Percentiles rank a stretch among this genome's conserved stretches.
Evolutionary conservation across 35 echinoderm and acorn worm species (phyloP).

Genomic region (Stichopus chloronotus): DNA sequence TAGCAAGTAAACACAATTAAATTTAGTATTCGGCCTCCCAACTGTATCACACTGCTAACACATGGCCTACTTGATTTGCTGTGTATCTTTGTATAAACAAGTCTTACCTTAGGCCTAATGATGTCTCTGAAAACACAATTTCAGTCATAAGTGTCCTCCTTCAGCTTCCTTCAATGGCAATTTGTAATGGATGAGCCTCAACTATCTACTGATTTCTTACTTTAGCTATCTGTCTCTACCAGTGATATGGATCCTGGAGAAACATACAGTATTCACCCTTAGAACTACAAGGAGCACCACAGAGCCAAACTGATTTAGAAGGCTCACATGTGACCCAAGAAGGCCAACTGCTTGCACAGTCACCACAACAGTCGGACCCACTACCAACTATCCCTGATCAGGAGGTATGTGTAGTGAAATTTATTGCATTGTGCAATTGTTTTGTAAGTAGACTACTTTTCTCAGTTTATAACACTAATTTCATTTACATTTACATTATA

Average conservation of each 20-base stretch:
- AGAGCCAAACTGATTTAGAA: neutral
- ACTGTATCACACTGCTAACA: no score
- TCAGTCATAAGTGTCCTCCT: no score
- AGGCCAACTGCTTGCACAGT: no score
- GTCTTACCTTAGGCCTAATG: no score
- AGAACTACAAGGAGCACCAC: no score
- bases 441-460: neutral
- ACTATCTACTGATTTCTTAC: slow-evolving; percentile 17
- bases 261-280: neutral
- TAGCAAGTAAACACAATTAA: no score
- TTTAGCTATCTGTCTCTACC: neutral
- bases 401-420: slow-evolving; percentile 8
- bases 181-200: neutral
- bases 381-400: neutral
- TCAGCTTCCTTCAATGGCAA: no score
- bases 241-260: neutral
- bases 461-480: neutral
- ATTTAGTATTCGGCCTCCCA: no score
- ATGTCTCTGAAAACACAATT: no score
- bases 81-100: no score
- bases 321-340: no score
- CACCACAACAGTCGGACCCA: neutral
- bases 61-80: neutral
- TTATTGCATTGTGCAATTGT: neutral
- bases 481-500: neutral